A percentile compares a stretch with the other conserved stretches of the same genome.
Evolutionary conservation across 1,140 invertebrate genomes (phyloP).

Genomic region (Hestina assimilis): DNA sequence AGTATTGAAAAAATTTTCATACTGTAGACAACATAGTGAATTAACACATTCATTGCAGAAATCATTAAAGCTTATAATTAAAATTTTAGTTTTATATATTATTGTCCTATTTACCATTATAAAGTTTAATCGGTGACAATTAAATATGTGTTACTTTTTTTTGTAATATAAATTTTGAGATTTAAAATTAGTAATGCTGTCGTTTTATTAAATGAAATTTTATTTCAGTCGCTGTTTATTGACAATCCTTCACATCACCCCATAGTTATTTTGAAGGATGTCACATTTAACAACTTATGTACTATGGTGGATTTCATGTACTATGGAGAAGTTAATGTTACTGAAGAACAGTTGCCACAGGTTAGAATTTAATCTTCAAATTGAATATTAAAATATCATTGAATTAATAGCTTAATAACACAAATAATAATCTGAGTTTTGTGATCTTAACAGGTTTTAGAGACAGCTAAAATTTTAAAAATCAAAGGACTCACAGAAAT

Average conservation of each 20-base stretch:
- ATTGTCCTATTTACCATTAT: too few relatives aligned
- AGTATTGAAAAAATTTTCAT: too few relatives aligned
- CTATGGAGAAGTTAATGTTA: conserved; percentile 94
- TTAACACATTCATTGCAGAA: too few relatives aligned
- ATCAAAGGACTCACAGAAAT: conserved; percentile 93
- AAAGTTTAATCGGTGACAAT: too few relatives aligned
- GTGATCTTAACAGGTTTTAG: conserved; percentile 86
- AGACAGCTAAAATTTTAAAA: conserved; percentile 92
- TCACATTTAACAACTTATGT: conserved; percentile 90
- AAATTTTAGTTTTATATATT: too few relatives aligned
- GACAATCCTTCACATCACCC: conserved; percentile 92
- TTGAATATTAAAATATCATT: not conserved
- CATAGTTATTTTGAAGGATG: conserved; percentile 93
- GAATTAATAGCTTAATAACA: not conserved
- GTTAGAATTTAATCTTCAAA: conserved; percentile 23
- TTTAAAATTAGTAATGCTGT: too few relatives aligned
- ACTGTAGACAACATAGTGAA: too few relatives aligned
- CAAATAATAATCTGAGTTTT: too few relatives aligned
- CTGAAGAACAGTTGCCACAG: conserved; percentile 90
- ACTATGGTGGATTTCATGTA: conserved; percentile 96
- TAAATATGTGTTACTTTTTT: too few relatives aligned
- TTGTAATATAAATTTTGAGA: too few relatives aligned
- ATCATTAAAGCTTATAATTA: too few relatives aligned
- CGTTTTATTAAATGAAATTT: conserved; percentile 11
- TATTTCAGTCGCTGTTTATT: conserved; percentile 58